Conservation (phyloP, 2,113 vertebrate species). For the Circaetus cinerascens region DNA sequence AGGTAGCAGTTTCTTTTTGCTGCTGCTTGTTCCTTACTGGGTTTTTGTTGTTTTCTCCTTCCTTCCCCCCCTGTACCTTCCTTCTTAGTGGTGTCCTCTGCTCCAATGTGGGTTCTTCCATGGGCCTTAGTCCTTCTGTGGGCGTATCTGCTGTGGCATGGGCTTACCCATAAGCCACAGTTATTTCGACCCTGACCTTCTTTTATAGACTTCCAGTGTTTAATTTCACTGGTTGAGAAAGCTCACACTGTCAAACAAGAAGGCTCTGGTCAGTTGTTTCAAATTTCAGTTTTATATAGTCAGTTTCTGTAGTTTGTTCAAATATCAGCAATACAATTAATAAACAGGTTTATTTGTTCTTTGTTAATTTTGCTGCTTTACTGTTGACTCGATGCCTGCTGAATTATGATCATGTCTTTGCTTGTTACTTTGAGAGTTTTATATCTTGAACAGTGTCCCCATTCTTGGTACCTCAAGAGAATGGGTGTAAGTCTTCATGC, state of each 20-base stretch:
- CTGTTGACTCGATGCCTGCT: background rate
- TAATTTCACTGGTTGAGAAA: background rate
- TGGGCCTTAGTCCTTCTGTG: background rate
- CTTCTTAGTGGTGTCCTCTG: background rate
- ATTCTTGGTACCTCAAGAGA: background rate
- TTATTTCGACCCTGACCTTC: background rate
- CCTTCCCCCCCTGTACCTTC: fast-evolving
- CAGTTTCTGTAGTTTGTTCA: background rate
- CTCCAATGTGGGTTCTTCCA: background rate
- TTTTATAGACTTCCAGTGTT: background rate
- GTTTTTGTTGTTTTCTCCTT: background rate
- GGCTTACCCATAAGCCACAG: background rate
- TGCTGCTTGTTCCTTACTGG: background rate
- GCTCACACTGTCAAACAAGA: background rate
- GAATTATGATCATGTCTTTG: background rate
- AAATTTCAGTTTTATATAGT: background rate
- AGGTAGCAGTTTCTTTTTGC: background rate
- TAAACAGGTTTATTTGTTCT: background rate
- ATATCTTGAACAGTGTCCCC: background rate
- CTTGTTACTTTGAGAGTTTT: background rate
- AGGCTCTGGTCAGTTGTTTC: background rate
- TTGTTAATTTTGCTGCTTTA: background rate
- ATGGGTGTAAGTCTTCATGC: background rate
- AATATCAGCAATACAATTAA: background rate
- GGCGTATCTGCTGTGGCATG: fast-evolving